Evolutionary conservation across 1,140 invertebrate species (phyloP).

Genomic region (Argopecten irradians): DNA sequence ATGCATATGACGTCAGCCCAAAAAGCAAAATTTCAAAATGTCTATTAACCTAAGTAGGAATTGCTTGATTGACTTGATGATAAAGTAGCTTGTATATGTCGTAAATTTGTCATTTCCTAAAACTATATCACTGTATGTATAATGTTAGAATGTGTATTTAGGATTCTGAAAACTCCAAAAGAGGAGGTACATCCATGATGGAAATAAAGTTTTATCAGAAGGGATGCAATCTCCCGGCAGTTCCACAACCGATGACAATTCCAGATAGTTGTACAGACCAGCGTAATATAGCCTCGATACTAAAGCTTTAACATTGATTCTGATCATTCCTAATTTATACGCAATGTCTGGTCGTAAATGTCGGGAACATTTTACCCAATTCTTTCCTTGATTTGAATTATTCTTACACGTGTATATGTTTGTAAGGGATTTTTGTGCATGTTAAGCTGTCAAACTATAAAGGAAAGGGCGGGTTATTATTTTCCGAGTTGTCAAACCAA

Average conservation of each 20-base stretch:
- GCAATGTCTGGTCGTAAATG: not conserved
- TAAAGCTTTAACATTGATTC: not conserved
- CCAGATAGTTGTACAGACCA: not conserved
- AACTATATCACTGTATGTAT: not conserved
- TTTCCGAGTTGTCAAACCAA: conserved; percentile 16
- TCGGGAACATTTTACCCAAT: not conserved
- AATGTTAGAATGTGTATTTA: not conserved
- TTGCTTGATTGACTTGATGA: not conserved
- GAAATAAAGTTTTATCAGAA: not conserved
- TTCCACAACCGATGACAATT: not conserved
- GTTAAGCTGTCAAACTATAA: not conserved
- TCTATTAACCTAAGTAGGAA: not conserved
- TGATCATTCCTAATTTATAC: not conserved
- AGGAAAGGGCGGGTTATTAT: not conserved
- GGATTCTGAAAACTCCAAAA: not conserved
- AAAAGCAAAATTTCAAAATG: no score
- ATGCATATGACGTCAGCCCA: no score
- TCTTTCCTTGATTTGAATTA: not conserved
- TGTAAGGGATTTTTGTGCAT: not conserved
- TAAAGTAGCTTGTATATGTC: not conserved
- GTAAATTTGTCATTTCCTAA: not conserved
- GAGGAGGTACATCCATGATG: not conserved
- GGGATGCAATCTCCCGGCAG: not conserved
- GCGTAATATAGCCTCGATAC: not conserved
- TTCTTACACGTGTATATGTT: not conserved